These are phyloP conservation scores for Diachrysia chrysitis DNA, from an alignment of 2,888 invertebrate genomes.

Conservation along the genomic window DNA sequence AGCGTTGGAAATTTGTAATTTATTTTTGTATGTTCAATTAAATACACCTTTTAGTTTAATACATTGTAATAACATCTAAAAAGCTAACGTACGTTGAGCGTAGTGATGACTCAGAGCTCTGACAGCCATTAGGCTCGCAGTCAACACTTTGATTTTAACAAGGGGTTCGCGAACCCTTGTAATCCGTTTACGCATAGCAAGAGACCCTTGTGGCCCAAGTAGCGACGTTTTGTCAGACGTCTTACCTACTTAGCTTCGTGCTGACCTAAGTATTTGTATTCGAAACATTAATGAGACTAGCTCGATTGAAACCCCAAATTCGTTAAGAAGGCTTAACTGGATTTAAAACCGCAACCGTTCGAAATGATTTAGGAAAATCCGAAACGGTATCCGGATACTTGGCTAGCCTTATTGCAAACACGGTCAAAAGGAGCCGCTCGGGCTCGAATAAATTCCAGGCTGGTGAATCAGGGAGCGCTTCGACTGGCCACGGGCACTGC, in stretches of 20 bases:
- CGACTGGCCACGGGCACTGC: slow-evolving; percentile 50
- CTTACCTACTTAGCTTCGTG: slow-evolving; percentile 69
- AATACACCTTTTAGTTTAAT: too few species aligned
- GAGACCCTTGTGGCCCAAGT: slow-evolving; percentile 71
- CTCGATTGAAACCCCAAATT: slow-evolving; percentile 26
- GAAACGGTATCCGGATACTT: slow-evolving; percentile 23
- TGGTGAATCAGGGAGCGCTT: slow-evolving; percentile 60
- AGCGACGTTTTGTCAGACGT: slow-evolving; percentile 76
- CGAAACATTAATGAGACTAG: slow-evolving; percentile 52
- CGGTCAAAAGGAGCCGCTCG: slow-evolving; percentile 54
- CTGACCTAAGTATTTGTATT: slow-evolving; percentile 68
- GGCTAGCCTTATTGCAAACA: slow-evolving; percentile 57
- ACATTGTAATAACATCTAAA: slow-evolving; percentile 3
- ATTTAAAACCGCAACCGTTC: slow-evolving; percentile 24
- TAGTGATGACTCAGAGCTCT: slow-evolving; percentile 42
- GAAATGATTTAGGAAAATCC: slow-evolving; percentile 11
- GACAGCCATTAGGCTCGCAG: slow-evolving; percentile 78
- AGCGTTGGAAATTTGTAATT: neutral
- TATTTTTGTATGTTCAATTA: too few species aligned
- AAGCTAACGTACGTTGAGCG: slow-evolving; percentile 2
- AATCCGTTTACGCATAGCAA: slow-evolving; percentile 81
- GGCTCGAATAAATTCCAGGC: slow-evolving; percentile 60
- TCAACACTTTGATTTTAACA: slow-evolving; percentile 84
- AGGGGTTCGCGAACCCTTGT: slow-evolving; percentile 76
- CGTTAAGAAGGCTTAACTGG: slow-evolving; percentile 32